Evolutionary conservation across 2,113 vertebrate genomes (phyloP), one percentile per base, ranked within the genome.

Genomic region (Malurus alboscapulatus): DNA sequence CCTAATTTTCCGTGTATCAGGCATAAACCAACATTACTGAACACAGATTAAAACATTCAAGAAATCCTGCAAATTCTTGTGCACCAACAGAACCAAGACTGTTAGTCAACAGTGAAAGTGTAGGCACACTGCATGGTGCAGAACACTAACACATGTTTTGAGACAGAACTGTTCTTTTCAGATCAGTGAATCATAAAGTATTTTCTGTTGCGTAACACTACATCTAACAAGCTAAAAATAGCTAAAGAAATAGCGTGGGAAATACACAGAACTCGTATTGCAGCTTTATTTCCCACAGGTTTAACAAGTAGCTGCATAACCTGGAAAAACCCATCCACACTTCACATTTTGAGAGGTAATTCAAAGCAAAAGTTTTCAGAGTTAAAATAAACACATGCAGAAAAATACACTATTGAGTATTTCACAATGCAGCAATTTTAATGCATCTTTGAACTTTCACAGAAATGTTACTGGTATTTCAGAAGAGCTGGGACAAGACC

Each of bases 101-200:
- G 69, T 67, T 76, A 85, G 66, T 79, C 84, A 94, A 80, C 67
- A 94, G 75, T 24, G 19, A 13, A 54, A 84, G 54, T 5, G 51
- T 63, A 67, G 34, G 87, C 78, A 80, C 2, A 66, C 34, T 3
- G 24, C 73, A 42, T 3, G 50, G 69, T 73, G 42, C 77, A 87
- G 54, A 88, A 82, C 84, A 62, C 57, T 69, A 82, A 85, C 29
- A 5, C 77, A n/a, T 22, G 69, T 68, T 92, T 79, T 38, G 74
- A 89, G 89, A 84, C 29, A 89, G 88, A 81, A 84, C 74, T 96
- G 94, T 22, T 93, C 94, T 94, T 92, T 95, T 94, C 87, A 93
- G 78, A 92, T 73, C 94, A 96, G 50, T 89, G 84, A 95, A 89
- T 95, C 89, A 93, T n/a, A 36, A 92, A 87, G 69, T 82, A 82